Base-by-base conservation (phyloP, 2,888 invertebrate genomes). In the Laspeyria flexula region DNA sequence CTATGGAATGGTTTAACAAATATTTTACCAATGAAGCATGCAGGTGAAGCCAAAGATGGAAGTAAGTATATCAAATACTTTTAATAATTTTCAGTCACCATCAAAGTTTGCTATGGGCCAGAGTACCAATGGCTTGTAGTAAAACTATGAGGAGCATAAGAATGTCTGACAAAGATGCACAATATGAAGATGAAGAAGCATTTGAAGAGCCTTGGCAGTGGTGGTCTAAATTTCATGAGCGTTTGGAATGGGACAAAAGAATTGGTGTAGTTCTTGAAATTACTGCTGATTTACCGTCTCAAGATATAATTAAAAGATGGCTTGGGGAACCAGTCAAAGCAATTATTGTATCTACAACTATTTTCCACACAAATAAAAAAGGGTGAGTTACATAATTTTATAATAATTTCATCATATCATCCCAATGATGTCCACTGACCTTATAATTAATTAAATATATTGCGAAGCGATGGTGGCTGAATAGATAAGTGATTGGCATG, bases 291-390 rank as follows among this genome's bases (percentile, higher is more conserved):
- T 91, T 98, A 18, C 97, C 98, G 0, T 93, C 94, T 9, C 88
- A 93, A 39, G 94, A 94, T 18, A 94, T 95, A 42, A 77, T 97
- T 7, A 93, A 95, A 16, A 94, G 99, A 53, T 99, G 99, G 99
- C 88, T 97, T 21, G 99, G 99, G 0, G 99, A 99, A 87, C 99
- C 99, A 5, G 94, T 99, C 1, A 97, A 96, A 81, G 96, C 96
- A 54, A 89, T 98, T 30, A 92, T 97, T 38, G 81, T 99, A 40
- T 96, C 97, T 3, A 97, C 98, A 11, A 93, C 94, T 31, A 89
- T 97, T 49, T 99, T 99, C 85, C 93, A 97, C 30, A 95, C 95
- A n/a, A 99, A 99, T 88, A 96, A 95, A 67, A 96, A 96, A 81
- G 97, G 98, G 98, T 99, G 35, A 89, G 97, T 11, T 39, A 7